phyloP scores from a whole-genome alignment of 2,797 vertebrate genomes.

The Peromyscus melanophrys region DNA sequence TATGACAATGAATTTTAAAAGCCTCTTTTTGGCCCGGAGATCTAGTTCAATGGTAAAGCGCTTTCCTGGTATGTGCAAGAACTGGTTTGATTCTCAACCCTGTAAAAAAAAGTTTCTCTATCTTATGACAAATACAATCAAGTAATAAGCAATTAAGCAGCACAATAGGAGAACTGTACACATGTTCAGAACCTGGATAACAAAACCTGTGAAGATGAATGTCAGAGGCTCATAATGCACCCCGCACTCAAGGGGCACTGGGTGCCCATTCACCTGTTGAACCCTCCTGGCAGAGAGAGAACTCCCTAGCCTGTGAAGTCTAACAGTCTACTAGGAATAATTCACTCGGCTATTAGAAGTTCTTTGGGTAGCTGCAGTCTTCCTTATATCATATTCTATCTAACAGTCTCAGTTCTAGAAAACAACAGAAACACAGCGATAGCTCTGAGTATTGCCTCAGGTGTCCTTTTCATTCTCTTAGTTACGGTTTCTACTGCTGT shows the following conservation, averaged over 20 bases:
- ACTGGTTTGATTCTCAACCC: not conserved
- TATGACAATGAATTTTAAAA: too few species aligned
- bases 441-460: not conserved
- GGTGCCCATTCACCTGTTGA: not conserved
- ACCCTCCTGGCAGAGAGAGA: not conserved
- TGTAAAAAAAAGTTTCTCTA: not conserved
- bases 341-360: not conserved
- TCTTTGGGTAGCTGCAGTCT: conserved; percentile 17
- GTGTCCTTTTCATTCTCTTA: conserved; percentile 38
- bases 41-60: not conserved
- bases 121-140: conserved; percentile 50
- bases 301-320: not conserved
- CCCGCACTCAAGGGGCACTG: not conserved
- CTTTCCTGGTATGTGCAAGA: not conserved
- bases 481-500: not conserved
- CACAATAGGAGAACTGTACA: not conserved
- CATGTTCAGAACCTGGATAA: not conserved
- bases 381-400: conserved; percentile 20
- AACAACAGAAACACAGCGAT: conserved; percentile 40
- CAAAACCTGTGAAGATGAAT: not conserved
- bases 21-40: not conserved
- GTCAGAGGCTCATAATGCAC: not conserved
- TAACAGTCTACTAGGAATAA: not conserved
- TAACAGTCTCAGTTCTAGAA: not conserved
- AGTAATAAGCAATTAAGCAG: conserved; percentile 6